phyloP scores from a whole-genome alignment of 2,113 vertebrate genomes.

The Strix uralensis region DNA sequence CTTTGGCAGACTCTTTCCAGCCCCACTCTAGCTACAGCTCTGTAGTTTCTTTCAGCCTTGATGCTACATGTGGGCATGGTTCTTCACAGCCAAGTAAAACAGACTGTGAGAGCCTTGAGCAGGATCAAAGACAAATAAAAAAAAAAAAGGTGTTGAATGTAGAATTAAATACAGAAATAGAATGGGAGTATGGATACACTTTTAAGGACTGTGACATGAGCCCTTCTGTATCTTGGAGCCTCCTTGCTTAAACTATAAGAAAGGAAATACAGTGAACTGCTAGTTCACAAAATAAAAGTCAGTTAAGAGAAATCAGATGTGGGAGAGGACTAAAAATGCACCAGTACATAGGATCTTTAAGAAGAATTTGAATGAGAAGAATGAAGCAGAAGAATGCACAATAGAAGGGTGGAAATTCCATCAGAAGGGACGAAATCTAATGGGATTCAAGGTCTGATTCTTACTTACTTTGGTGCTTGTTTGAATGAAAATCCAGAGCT shows the following conservation, averaged over 20 bases:
- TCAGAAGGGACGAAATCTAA: not conserved
- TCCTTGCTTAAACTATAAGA: not conserved
- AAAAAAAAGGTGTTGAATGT: not conserved
- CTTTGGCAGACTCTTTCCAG: not conserved
- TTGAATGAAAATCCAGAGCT: not conserved
- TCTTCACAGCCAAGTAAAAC: not conserved
- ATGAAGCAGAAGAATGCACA: not conserved
- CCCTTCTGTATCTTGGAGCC: not conserved
- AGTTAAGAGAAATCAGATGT: not conserved
- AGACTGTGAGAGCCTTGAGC: not conserved
- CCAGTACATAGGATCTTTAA: not conserved
- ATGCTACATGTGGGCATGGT: fast-evolving
- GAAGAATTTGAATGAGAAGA: not conserved
- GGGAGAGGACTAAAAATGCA: not conserved
- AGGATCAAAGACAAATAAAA: not conserved
- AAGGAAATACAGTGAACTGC: not conserved
- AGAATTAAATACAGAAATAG: not conserved
- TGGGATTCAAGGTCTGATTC: not conserved
- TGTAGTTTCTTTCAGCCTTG: not conserved
- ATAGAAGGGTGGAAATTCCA: not conserved
- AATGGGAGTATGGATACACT: not conserved
- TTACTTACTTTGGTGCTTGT: not conserved
- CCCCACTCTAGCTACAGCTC: not conserved
- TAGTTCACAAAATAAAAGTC: not conserved
- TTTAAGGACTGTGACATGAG: not conserved